Conservation (phyloP, 2,797 vertebrate genomes). For the Crocodylus rhombifer region DNA sequence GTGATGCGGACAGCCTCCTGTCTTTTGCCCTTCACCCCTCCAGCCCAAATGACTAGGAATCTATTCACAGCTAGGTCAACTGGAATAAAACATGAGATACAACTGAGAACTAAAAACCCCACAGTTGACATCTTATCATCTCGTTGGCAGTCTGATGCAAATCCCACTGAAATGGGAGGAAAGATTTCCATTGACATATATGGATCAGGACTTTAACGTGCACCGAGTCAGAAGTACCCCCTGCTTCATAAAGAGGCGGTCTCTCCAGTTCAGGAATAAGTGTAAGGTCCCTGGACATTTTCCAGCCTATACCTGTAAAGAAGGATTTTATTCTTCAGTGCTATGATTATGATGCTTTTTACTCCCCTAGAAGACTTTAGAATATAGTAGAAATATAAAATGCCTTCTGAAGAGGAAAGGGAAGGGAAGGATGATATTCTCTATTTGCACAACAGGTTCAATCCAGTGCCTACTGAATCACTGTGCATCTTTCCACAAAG, state of each 20-base stretch:
- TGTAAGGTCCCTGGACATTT: not conserved
- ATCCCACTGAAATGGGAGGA: not conserved
- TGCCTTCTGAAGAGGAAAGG: not conserved
- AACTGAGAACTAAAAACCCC: not conserved
- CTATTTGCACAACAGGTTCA: not conserved
- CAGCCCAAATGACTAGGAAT: no score
- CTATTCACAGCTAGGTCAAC: no score
- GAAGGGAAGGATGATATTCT: not conserved
- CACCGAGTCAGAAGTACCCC: not conserved
- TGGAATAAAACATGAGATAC: not conserved
- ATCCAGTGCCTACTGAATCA: not conserved
- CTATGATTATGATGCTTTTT: not conserved
- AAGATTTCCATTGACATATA: not conserved
- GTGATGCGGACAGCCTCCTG: no score
- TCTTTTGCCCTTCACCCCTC: no score
- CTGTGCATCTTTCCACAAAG: not conserved
- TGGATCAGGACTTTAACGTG: not conserved
- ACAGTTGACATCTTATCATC: not conserved
- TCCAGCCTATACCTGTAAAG: not conserved
- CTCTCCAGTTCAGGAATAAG: not conserved
- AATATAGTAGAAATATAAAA: not conserved
- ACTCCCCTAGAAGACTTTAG: not conserved
- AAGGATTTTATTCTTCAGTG: not conserved
- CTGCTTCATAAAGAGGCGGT: not conserved
- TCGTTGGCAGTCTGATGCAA: not conserved